Conservation (phyloP, 2,113 vertebrate genomes). For the Dascyllus trimaculatus region DNA sequence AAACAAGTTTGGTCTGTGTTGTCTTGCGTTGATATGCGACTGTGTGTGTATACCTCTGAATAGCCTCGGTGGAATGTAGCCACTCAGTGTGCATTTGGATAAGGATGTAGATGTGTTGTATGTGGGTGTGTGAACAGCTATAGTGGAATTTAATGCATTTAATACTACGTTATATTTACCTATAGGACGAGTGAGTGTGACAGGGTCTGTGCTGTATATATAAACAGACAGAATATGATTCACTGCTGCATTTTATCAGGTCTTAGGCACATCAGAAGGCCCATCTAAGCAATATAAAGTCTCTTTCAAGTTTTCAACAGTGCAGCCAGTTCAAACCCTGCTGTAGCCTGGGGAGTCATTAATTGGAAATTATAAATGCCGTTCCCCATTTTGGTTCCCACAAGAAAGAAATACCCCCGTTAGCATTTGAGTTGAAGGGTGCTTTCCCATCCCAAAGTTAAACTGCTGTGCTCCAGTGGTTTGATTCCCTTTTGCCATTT, state of each 20-base stretch:
- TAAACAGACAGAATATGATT: slow-evolving; percentile 6
- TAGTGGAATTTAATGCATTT: slow-evolving; percentile 2
- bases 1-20: slow-evolving; percentile 54
- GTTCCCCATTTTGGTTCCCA: slow-evolving; percentile 27
- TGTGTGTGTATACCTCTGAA: slow-evolving; percentile 20
- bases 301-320: slow-evolving; percentile 19
- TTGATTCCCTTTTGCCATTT: slow-evolving; percentile 9
- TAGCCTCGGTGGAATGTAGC: slow-evolving; percentile 27
- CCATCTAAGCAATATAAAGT: background rate
- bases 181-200: background rate
- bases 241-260: slow-evolving; percentile 5
- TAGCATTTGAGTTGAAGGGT: slow-evolving; percentile 22
- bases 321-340: slow-evolving; percentile 16
- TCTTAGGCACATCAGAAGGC: background rate
- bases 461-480: slow-evolving; percentile 12
- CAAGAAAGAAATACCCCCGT: slow-evolving; percentile 51
- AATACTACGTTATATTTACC: slow-evolving; percentile 5
- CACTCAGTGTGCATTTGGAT: slow-evolving; percentile 5
- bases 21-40: background rate
- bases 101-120: slow-evolving; percentile 6
- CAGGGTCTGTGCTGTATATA: background rate
- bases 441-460: slow-evolving; percentile 41
- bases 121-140: slow-evolving; percentile 16
- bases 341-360: slow-evolving; percentile 43
- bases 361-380: slow-evolving; percentile 47